Percentiles rank a stretch among this genome's conserved stretches.
Evolutionary conservation across 2,888 invertebrate genomes (phyloP).

Genomic region (Phania funesta): DNA sequence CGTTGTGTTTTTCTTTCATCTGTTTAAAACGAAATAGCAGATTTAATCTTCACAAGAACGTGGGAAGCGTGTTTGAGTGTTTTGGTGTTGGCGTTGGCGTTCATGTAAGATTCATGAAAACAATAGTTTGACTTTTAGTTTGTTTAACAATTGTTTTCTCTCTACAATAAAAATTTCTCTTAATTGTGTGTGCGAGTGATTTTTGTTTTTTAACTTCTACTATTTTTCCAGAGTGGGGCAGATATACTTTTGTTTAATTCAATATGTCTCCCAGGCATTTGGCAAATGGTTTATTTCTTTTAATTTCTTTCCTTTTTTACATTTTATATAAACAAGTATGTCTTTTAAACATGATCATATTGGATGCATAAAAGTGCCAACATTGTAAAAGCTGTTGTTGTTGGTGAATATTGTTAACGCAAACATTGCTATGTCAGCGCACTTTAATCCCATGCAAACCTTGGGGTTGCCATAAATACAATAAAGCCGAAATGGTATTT

Average conservation of each 20-base stretch:
- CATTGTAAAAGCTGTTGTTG: constrained; percentile 12
- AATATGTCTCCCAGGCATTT: constrained; percentile 56
- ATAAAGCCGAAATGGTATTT: constrained; percentile 14
- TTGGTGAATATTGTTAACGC: constrained; percentile 29
- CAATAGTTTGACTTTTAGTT: constrained; percentile 55
- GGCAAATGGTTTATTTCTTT: constrained; percentile 36
- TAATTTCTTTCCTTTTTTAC: constrained; percentile 4
- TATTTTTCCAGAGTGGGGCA: constrained; percentile 23
- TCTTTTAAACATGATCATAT: constrained; percentile 15
- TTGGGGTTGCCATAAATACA: constrained; percentile 30
- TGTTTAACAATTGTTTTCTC: constrained; percentile 32
- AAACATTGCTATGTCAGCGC: constrained; percentile 41
- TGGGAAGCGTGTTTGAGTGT: constrained; percentile 1
- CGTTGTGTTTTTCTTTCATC: constrained; percentile 30
- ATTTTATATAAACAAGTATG: neutral
- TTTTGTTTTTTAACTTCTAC: constrained; percentile 2
- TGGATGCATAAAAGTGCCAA: constrained; percentile 22
- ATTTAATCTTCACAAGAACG: constrained; percentile 29
- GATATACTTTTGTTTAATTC: constrained; percentile 39
- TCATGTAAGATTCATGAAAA: constrained; percentile 12
- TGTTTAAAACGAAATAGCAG: constrained; percentile 13
- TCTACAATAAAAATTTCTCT: constrained; percentile 20
- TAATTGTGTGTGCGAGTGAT: neutral
- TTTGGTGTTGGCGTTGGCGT: constrained; percentile 14
- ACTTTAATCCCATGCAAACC: constrained; percentile 44